Conservation (phyloP, 2,888 invertebrate genomes). For the Synanthedon myopaeformis region DNA sequence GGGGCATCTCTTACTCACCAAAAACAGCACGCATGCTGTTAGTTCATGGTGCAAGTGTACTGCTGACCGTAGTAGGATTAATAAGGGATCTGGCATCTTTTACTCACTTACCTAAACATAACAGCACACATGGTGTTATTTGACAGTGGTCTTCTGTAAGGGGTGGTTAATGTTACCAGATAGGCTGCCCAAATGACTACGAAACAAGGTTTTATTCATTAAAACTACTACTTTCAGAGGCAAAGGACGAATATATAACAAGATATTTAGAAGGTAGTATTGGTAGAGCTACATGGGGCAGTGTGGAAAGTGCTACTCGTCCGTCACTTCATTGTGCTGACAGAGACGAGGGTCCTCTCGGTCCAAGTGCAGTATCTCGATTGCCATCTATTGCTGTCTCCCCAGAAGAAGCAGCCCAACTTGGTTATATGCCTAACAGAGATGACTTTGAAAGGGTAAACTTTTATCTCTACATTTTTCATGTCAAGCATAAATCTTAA, state of each 20-base stretch:
- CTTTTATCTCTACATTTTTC: conserved; percentile 1
- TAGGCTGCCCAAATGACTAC: no score
- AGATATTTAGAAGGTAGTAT: conserved; percentile 92
- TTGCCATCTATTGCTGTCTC: conserved; percentile 85
- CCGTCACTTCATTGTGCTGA: conserved; percentile 82
- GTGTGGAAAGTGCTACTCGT: conserved; percentile 75
- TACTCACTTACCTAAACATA: no score
- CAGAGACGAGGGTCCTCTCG: conserved; percentile 82
- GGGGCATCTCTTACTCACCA: no score
- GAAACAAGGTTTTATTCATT: background rate
- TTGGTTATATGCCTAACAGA: conserved; percentile 94
- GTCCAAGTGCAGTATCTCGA: conserved; percentile 76
- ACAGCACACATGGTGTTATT: no score
- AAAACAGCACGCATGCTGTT: no score
- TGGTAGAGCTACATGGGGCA: conserved; percentile 88
- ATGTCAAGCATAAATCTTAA: no score
- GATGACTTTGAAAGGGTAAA: conserved; percentile 94
- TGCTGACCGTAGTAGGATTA: background rate
- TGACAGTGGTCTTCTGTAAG: no score
- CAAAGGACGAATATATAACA: conserved; percentile 90
- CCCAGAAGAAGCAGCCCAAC: conserved; percentile 85
- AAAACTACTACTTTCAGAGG: conserved; percentile 68
- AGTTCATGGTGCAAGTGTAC: no score
- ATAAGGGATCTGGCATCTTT: no score
- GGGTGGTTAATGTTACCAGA: no score